phyloP scores from a whole-genome alignment of 2,888 invertebrate genomes.

The Acleris sparsana region DNA sequence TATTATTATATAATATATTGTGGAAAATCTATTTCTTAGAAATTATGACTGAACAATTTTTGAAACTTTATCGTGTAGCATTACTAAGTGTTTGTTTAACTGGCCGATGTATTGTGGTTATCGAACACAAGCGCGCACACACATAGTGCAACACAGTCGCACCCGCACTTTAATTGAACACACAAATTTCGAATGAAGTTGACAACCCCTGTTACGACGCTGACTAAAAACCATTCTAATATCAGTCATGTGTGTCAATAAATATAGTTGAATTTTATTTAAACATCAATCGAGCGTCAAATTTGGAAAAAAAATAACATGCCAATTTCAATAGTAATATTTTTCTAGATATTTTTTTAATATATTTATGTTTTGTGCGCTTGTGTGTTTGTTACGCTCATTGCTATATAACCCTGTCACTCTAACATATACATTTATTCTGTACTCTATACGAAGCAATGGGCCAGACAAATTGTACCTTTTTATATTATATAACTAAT shows the following conservation, averaged over 20 bases:
- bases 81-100: constrained; percentile 63
- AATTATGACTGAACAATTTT: constrained; percentile 77
- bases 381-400: constrained; percentile 45
- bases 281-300: no score
- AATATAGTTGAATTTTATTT: no score
- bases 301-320: no score
- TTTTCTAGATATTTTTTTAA: constrained; percentile 8
- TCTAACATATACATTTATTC: constrained; percentile 16
- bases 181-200: background rate
- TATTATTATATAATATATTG: constrained; percentile 46
- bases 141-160: background rate
- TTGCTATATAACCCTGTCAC: constrained; percentile 36
- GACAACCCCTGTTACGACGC: background rate
- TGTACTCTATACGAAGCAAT: constrained; percentile 19
- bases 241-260: no score
- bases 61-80: constrained; percentile 71
- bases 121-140: constrained; percentile 54
- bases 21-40: constrained; percentile 69
- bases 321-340: constrained; percentile 2
- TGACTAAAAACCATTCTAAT: no score
- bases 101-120: constrained; percentile 72
- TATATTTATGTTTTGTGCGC: constrained; percentile 40
- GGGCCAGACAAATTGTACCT: constrained; percentile 20
- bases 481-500: constrained; percentile 45
- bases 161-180: background rate